Base-by-base conservation (phyloP, 2,888 invertebrate species). In the Diplazon laetatorius region DNA sequence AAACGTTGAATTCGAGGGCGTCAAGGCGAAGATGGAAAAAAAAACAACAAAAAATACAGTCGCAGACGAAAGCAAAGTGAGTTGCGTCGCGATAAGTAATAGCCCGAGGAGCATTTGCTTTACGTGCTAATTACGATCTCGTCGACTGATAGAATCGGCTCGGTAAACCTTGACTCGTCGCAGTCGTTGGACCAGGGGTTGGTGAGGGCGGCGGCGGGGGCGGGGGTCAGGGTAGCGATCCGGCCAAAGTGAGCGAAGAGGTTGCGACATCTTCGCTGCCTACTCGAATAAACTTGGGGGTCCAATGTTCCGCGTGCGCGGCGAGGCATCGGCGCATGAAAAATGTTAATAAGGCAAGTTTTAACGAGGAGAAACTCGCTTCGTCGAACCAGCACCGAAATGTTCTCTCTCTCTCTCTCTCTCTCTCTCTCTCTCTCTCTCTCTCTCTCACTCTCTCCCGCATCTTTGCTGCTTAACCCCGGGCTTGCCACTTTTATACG, bases 301-400 rank as follows among this genome's bases (percentile, higher is more conserved):
- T n/a, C n/a, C 83, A 83, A 84, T 85, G 85, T 86, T 88, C 83
- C 82, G 82, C 83, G 78, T 63, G 68, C 75, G 71, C 74, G 48
- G 62, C 71, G 83, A 88, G 86, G 87, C 87, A 88, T 88, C 83
- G 84, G 87, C 71, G 86, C 86, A 87, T 87, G 87, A 88, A 88
- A 88, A 89, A 89, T 89, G 86, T 89, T 89, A 89, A 89, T 89
- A 89, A 88, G 88, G 85, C 87, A 89, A 89, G 88, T 89, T 89
- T 89, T 89, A 89, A 89, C 87, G 88, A 89, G 87, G 80, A 83
- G 82, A 81, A 83, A 81, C 74, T 81, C 80, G 76, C 78, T 71
- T 30, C 70, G 70, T 37, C n/a, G 39, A 65, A 78, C 70, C 73
- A 55, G 74, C 65, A 60, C 73, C 80, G 82, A 60, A 79, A 72